A percentile compares a stretch with the other conserved stretches of the same genome.
Evolutionary conservation across 2,797 vertebrate species (phyloP).

Genomic region (Sebastes kiyomatsui): DNA sequence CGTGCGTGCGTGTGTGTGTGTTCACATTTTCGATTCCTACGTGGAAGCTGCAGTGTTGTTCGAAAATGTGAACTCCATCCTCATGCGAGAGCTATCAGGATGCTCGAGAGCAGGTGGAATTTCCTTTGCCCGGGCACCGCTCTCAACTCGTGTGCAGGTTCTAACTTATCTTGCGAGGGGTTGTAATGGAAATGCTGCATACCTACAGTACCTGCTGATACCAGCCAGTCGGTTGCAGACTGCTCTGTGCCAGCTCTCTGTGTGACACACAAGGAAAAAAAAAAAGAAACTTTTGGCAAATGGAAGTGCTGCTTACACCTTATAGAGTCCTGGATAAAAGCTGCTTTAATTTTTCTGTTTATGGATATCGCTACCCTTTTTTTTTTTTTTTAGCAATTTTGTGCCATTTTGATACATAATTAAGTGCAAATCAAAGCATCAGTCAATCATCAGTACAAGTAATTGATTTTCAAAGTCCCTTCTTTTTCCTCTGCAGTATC

Average conservation of each 20-base stretch:
- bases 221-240: conserved; percentile 6
- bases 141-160: conserved; percentile 25
- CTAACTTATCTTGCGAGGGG: conserved; percentile 39
- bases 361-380: neutral
- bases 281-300: conserved; percentile 2
- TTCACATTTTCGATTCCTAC: conserved; percentile 18
- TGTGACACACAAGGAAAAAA: neutral
- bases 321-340: neutral
- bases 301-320: neutral
- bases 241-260: conserved; percentile 1
- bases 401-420: conserved; percentile 18
- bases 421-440: conserved; percentile 10
- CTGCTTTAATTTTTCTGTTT: neutral
- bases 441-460: conserved; percentile 2
- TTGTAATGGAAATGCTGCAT: conserved; percentile 44
- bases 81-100: conserved; percentile 37
- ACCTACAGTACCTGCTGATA: conserved; percentile 34
- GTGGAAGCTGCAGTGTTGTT: conserved; percentile 11
- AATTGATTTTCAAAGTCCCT: conserved; percentile 23
- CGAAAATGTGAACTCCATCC: conserved; percentile 28
- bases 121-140: conserved; percentile 22
- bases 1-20: too few relatives aligned
- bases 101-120: conserved; percentile 25
- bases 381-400: neutral
- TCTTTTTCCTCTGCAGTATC: neutral